A percentile compares a stretch with the other conserved stretches of the same genome.
Conservation (phyloP, 2,113 vertebrate genomes). For the Dermatemys mawii region DNA sequence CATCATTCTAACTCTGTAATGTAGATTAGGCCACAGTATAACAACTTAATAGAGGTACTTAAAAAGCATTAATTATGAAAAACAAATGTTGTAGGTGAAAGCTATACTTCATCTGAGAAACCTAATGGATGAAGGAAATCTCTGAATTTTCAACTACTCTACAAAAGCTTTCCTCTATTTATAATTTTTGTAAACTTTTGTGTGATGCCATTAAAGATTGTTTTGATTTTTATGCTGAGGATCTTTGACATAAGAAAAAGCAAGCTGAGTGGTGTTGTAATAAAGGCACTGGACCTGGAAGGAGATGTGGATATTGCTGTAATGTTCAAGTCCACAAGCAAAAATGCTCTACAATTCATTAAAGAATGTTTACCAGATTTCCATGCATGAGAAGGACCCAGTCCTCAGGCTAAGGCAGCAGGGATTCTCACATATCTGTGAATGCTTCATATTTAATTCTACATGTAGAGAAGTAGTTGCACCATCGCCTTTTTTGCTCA, state of each 20-base stretch:
- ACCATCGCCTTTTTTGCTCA: neutral
- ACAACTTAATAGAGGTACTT: no score
- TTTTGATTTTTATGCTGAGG: neutral
- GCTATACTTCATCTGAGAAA: neutral
- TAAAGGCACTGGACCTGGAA: neutral
- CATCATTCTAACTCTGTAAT: no score
- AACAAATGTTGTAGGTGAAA: neutral
- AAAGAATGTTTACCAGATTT: neutral
- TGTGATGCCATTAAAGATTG: neutral
- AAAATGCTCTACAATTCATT: neutral
- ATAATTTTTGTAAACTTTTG: neutral
- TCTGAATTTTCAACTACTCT: neutral
- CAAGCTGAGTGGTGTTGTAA: neutral
- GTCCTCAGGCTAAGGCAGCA: neutral
- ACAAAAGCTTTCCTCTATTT: neutral
- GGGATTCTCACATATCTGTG: no score
- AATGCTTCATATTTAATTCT: accelerated
- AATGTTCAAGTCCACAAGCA: neutral
- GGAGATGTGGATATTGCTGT: no score
- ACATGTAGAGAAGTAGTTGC: neutral
- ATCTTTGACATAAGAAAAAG: neutral
- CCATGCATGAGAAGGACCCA: neutral
- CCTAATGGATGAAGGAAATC: neutral
- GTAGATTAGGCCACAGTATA: neutral
- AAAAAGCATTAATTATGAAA: neutral